Evolutionary conservation across 2,113 vertebrate genomes (phyloP).

Genomic region (Alethe diademata): DNA sequence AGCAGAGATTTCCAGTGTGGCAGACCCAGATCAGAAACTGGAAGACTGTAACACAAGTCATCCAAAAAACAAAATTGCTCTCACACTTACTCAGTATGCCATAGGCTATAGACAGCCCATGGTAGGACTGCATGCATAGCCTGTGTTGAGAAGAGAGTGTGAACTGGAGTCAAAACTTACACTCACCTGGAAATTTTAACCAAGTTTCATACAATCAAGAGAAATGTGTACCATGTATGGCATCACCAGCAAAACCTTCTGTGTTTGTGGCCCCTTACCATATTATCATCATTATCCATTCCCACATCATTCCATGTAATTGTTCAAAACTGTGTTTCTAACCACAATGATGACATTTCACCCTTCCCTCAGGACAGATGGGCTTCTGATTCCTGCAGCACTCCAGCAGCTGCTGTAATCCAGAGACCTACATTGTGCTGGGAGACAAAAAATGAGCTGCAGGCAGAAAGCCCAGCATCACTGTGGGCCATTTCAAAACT

Average conservation of each 20-base stretch:
- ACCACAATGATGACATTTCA: not conserved
- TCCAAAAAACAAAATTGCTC: not conserved
- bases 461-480: not conserved
- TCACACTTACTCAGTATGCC: fast-evolving
- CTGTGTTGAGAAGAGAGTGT: not conserved
- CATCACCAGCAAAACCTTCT: not conserved
- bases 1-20: not conserved
- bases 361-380: not conserved
- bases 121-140: not conserved
- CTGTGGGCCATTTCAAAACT: not conserved
- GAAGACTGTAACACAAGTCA: not conserved
- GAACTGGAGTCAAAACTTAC: not conserved
- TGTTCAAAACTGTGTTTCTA: not conserved
- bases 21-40: not conserved
- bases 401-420: not conserved
- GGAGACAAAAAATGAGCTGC: not conserved
- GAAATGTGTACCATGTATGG: not conserved
- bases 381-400: not conserved
- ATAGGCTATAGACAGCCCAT: not conserved
- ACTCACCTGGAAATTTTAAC: not conserved
- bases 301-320: not conserved
- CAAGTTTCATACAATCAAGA: not conserved
- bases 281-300: not conserved
- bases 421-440: not conserved
- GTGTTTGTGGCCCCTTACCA: not conserved